Evolutionary conservation across 2,797 vertebrate genomes (phyloP), one percentile per base, ranked within the genome.

Genomic region (Hipposideros larvatus): DNA sequence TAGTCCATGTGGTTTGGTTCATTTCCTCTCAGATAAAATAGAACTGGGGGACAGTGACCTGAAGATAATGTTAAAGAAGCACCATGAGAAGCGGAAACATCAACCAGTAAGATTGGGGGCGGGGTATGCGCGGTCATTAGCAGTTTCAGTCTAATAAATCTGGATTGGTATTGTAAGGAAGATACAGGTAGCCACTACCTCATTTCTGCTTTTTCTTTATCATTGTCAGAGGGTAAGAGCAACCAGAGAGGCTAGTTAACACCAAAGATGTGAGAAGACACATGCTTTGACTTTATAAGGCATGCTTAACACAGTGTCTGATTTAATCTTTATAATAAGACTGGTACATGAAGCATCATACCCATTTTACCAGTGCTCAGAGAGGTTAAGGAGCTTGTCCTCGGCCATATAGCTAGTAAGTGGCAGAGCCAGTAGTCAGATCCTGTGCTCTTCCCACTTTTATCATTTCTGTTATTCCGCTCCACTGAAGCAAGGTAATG

Each of bases 31-130:
- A 99, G 99, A 99, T 95, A 99, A 99, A 98, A 97, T 99, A 84
- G 99, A 99, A 61, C 98, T 99, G 53, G 99, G 99, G 61, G 99
- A 99, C 91, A 98, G 96, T 11, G 99, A 99, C 93, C 98, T 99
- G 97, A 99, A 99, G 98, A 97, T 98, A 91, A 99, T 99, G 99
- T 93, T 99, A 89, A 99, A 98, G 97, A 99, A 99, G 97, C 99
- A 99, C 97, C 98, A 99, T 0, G 99, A 99, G 98, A 99, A 99
- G 97, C 99, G 99, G 97, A 99, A 99, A 98, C 98, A 98, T 26
- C 99, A 99, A 14, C 99, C 99, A 78, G 99, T 99, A 98, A 99
- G 99, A 74, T 1, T 0, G 63, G 41, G 74, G 68, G 7, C 43
- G 5, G 63, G 24, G 77, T 79, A 68, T 59, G 53, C 21, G n/a